These are phyloP conservation scores for Cardiocondyla obscurior DNA, from an alignment of 1,140 invertebrate species.

Conservation along the genomic window DNA sequence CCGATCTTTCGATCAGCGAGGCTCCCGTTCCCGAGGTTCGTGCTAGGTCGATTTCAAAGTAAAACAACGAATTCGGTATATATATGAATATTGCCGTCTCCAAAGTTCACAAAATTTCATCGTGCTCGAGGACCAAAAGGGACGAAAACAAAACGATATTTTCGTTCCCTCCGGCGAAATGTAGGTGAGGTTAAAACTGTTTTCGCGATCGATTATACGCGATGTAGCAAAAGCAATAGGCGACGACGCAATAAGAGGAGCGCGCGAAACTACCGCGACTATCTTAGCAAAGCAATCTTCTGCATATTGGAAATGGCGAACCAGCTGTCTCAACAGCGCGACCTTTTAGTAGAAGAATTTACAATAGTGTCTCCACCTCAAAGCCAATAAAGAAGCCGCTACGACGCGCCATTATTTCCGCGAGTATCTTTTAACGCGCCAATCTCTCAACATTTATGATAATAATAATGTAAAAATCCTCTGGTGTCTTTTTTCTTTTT, in stretches of 20 bases:
- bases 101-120: background rate
- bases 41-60: background rate
- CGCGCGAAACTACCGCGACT: background rate
- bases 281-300: slow-evolving; percentile 10
- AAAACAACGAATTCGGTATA: background rate
- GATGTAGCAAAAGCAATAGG: background rate
- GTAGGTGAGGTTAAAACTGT: background rate
- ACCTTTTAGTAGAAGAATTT: background rate
- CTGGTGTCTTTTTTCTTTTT: background rate
- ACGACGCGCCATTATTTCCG: slow-evolving; percentile 6
- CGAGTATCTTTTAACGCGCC: background rate
- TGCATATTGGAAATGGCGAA: background rate
- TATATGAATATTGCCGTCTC: background rate
- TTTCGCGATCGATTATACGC: background rate
- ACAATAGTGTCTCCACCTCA: background rate
- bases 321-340: background rate
- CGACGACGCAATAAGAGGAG: background rate
- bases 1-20: slow-evolving; percentile 31
- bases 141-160: background rate
- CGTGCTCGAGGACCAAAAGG: background rate
- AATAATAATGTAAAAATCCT: background rate
- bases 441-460: background rate
- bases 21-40: background rate
- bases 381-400: slow-evolving; percentile 35
- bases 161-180: background rate